phyloP scores from a whole-genome alignment of 2,888 invertebrate species.

The Achlya flavicornis region DNA sequence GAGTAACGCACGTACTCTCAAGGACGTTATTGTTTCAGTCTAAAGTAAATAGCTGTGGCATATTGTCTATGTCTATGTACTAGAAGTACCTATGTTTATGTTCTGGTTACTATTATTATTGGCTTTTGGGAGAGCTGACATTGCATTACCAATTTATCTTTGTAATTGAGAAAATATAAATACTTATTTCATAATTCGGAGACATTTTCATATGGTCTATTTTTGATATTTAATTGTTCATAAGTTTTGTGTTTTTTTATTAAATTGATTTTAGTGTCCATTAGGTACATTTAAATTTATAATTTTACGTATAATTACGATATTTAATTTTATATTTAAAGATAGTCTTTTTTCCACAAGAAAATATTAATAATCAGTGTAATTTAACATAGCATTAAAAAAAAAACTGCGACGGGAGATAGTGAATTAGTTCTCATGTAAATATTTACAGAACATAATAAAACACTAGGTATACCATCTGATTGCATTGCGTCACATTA shows the following conservation, averaged over 20 bases:
- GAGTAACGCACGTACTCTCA: conserved; percentile 18
- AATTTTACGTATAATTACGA: too few relatives aligned
- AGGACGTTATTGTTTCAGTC: conserved; percentile 41
- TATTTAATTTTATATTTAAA: too few relatives aligned
- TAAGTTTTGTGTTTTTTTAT: too few relatives aligned
- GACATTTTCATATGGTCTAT: too few relatives aligned
- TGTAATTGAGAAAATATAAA: too few relatives aligned
- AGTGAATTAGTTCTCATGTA: background rate
- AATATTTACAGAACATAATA: background rate
- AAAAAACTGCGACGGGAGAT: background rate
- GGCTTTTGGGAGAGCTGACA: background rate
- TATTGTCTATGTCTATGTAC: background rate
- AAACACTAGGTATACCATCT: background rate
- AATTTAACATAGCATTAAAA: background rate
- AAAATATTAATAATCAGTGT: too few relatives aligned
- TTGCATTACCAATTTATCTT: background rate
- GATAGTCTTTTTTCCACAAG: too few relatives aligned
- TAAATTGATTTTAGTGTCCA: too few relatives aligned
- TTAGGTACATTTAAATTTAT: too few relatives aligned
- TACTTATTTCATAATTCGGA: too few relatives aligned
- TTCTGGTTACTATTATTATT: background rate
- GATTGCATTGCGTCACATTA: background rate
- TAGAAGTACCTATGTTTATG: background rate
- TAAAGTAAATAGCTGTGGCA: conserved; percentile 18
- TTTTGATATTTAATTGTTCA: too few relatives aligned